Percentiles rank a stretch among this genome's conserved stretches.
Evolutionary conservation across 2,113 vertebrate genomes (phyloP).

Genomic region (Ia io): DNA sequence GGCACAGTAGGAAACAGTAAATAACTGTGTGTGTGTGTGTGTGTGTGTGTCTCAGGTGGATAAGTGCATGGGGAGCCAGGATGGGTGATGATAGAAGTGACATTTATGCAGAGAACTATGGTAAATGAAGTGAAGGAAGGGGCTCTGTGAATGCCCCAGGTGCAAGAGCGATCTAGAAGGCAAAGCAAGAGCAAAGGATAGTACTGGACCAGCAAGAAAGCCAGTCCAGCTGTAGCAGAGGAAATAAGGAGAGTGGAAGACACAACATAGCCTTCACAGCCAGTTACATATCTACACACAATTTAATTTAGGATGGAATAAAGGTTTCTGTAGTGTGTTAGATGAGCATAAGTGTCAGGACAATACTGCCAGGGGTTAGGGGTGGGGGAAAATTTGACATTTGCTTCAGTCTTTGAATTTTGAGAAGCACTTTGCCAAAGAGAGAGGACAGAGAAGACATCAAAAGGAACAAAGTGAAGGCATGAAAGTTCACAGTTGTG

Average conservation of each 20-base stretch:
- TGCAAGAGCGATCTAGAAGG: not conserved
- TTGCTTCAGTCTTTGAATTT: not conserved
- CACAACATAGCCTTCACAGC: not conserved
- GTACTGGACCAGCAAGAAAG: not conserved
- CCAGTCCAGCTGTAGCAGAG: not conserved
- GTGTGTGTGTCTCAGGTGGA: not conserved
- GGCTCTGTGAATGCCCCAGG: too few species aligned
- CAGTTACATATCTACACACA: not conserved
- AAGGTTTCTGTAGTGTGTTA: not conserved
- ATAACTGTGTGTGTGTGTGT: not conserved
- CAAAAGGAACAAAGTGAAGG: not conserved
- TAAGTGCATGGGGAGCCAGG: not conserved
- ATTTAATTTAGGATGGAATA: not conserved
- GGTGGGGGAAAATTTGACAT: not conserved
- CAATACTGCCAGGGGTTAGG: not conserved
- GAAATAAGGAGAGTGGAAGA: not conserved
- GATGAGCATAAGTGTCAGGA: not conserved
- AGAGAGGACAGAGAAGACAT: not conserved
- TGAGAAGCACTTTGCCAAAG: not conserved
- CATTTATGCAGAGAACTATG: not conserved
- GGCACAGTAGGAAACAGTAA: not conserved
- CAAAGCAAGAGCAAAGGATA: not conserved
- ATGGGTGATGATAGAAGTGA: not conserved
- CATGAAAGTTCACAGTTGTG: not conserved
- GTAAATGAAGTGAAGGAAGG: not conserved